These are phyloP conservation scores for Aurelia sp. DNA, from an alignment of 30 jellyfish, hydroid and myxozoan genomes.

Conservation along the genomic window DNA sequence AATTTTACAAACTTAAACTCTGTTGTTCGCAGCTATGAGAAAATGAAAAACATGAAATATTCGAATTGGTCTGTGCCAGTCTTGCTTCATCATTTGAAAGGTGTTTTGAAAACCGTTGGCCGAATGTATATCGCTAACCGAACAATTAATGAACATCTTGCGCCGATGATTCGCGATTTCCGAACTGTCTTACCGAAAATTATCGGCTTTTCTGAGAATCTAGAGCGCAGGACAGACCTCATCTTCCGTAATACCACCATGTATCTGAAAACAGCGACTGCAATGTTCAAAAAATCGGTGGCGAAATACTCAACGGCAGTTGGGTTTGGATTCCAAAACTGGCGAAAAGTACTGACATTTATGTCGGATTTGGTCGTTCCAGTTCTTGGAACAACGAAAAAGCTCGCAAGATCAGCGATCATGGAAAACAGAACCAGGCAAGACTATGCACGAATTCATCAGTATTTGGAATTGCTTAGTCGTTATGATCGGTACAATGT, in stretches of 20 bases:
- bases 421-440: background rate
- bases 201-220: background rate
- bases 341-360: constrained; percentile 54
- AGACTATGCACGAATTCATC: background rate
- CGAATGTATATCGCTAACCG: constrained; percentile 38
- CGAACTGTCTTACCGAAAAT: constrained; percentile 31
- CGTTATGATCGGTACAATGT: constrained; percentile 4
- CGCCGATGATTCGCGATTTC: constrained; percentile 51
- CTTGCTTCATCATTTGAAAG: constrained; percentile 38
- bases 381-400: constrained; percentile 4
- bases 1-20: constrained; percentile 68
- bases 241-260: too few species aligned
- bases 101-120: constrained; percentile 57
- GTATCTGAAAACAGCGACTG: background rate
- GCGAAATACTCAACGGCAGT: background rate
- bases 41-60: constrained; percentile 49
- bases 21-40: constrained; percentile 42
- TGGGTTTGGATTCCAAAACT: constrained; percentile 23
- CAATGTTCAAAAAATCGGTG: background rate
- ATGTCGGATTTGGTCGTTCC: constrained; percentile 59
- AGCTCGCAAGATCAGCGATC: background rate
- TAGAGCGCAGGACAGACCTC: background rate
- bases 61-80: constrained; percentile 52
- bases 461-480: background rate
- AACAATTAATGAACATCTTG: constrained; percentile 50